These are phyloP conservation scores for Sebastiscus albofasciatus DNA, from an alignment of 2,797 vertebrate genomes.

Conservation along the genomic window DNA sequence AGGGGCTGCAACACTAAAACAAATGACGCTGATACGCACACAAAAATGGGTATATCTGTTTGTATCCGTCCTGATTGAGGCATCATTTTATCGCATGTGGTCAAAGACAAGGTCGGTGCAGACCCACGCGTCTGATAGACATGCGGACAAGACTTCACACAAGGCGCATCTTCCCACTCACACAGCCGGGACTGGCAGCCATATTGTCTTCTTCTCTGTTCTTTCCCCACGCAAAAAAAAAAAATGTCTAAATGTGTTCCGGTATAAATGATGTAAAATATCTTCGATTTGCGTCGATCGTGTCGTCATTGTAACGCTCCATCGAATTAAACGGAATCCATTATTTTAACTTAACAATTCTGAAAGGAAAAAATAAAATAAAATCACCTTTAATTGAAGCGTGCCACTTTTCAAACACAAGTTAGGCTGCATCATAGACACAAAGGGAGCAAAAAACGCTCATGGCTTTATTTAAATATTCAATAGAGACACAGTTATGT, in stretches of 20 bases:
- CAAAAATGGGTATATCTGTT: neutral
- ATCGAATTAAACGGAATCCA: neutral
- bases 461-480: neutral
- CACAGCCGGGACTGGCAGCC: slow-evolving; percentile 60
- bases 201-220: slow-evolving; percentile 60
- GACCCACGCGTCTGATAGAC: slow-evolving; percentile 48
- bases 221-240: slow-evolving; percentile 17
- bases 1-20: neutral
- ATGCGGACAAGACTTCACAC: slow-evolving; percentile 29
- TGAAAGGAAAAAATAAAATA: neutral
- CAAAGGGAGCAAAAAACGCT: neutral
- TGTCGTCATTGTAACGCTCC: neutral
- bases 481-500: neutral
- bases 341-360: neutral
- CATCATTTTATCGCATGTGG: slow-evolving; percentile 12
- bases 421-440: neutral
- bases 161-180: slow-evolving; percentile 61
- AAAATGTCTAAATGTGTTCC: neutral
- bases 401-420: neutral
- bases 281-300: neutral
- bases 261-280: too few relatives aligned
- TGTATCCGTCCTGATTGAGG: neutral
- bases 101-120: slow-evolving; percentile 58
- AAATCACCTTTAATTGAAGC: neutral
- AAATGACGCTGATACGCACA: neutral